Evolutionary conservation across 2,797 vertebrate genomes (phyloP).

Genomic region (Brachyalestes nurse): DNA sequence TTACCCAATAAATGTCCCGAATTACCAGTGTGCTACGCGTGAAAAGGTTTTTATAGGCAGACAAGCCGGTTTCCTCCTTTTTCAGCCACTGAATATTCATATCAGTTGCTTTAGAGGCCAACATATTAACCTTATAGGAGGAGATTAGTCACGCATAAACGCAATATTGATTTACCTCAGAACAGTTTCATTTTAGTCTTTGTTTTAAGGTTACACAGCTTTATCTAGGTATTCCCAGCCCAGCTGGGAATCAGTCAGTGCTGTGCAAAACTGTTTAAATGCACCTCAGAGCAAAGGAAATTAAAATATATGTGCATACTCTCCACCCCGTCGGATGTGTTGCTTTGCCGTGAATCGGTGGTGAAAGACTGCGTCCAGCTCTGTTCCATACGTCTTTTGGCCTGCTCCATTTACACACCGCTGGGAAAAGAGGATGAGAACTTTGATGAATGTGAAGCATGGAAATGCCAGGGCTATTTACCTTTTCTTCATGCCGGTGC

Average conservation of each 20-base stretch:
- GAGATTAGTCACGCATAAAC: background rate
- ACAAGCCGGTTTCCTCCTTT: background rate
- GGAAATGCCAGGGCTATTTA: conserved; percentile 64
- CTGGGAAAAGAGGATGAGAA: conserved; percentile 67
- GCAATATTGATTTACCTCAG: conserved; percentile 21
- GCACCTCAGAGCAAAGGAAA: conserved; percentile 51
- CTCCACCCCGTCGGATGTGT: conserved; percentile 59
- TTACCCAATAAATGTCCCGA: background rate
- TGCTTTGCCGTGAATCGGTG: conserved; percentile 65
- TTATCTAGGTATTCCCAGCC: background rate
- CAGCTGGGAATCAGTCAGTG: conserved; percentile 16
- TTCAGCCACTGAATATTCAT: conserved; percentile 4
- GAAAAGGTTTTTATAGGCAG: background rate
- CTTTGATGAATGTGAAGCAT: conserved; percentile 67
- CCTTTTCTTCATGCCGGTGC: conserved; percentile 46
- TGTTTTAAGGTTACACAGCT: conserved; percentile 6
- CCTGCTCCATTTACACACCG: conserved; percentile 62
- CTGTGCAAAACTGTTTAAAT: background rate
- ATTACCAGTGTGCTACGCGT: background rate
- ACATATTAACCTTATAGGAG: conserved; percentile 2
- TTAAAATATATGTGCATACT: conserved; percentile 72
- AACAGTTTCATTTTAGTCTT: background rate
- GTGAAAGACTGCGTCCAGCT: conserved; percentile 69
- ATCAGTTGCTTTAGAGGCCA: background rate
- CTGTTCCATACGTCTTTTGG: conserved; percentile 63